Conservation (phyloP, 2,113 vertebrate genomes). For the Leuciscus idus region DNA sequence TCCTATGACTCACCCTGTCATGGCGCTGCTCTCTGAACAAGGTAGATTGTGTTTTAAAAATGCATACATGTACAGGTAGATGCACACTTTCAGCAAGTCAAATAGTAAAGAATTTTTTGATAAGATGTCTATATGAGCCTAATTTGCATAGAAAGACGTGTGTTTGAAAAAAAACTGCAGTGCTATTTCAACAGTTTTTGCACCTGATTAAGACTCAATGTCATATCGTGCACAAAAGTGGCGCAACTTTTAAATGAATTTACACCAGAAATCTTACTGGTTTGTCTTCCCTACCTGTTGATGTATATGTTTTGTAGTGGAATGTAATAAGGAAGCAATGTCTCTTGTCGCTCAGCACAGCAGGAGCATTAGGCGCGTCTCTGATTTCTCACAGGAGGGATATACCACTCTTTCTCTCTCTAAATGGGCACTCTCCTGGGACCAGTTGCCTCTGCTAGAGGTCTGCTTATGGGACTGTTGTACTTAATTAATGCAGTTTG, state of each 20-base stretch:
- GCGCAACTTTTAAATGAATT: neutral
- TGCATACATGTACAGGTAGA: no score
- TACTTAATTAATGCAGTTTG: conserved; percentile 10
- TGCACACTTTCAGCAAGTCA: neutral
- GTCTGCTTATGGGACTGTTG: conserved; percentile 46
- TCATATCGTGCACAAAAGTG: neutral
- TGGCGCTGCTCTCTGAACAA: no score
- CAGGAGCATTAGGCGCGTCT: conserved; percentile 39
- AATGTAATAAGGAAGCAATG: neutral
- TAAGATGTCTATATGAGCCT: neutral
- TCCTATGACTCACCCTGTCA: no score
- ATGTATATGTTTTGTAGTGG: neutral
- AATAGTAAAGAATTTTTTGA: neutral
- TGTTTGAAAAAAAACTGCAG: neutral
- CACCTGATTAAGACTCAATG: neutral
- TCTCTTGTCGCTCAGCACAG: conserved; percentile 43
- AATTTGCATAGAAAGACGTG: neutral
- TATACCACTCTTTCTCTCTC: conserved; percentile 55
- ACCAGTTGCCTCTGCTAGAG: conserved; percentile 69
- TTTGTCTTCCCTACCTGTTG: neutral
- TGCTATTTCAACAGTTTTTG: neutral
- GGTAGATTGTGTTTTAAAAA: no score
- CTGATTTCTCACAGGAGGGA: conserved; percentile 61
- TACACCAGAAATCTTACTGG: neutral
- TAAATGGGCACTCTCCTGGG: conserved; percentile 70